These are phyloP conservation scores for Acomys russatus DNA, from an alignment of 2,797 vertebrate genomes.

Conservation along the genomic window DNA sequence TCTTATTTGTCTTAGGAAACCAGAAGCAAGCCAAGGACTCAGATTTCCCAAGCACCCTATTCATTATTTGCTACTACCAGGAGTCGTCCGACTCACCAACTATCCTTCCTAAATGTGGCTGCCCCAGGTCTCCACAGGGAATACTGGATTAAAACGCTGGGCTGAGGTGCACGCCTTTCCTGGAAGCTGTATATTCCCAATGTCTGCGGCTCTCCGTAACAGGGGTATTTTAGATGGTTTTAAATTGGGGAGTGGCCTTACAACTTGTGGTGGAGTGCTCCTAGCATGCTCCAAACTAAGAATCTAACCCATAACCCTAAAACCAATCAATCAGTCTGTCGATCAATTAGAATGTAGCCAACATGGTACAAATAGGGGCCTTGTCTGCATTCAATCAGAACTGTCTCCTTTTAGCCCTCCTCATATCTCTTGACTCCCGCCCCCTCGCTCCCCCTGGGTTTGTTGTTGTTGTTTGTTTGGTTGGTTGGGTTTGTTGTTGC, in stretches of 20 bases:
- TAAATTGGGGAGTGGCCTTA: neutral
- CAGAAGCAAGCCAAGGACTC: neutral
- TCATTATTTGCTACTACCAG: neutral
- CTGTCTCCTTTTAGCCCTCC: neutral
- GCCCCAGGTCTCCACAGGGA: neutral
- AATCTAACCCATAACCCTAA: neutral
- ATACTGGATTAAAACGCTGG: neutral
- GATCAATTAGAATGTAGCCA: neutral
- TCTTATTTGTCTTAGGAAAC: neutral
- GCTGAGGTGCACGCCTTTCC: neutral
- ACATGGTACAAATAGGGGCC: neutral
- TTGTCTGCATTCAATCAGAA: neutral
- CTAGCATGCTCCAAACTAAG: too few relatives aligned
- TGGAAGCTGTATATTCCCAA: neutral
- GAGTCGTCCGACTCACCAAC: neutral
- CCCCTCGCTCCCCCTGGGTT: neutral
- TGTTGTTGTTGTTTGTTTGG: too few relatives aligned
- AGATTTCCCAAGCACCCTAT: neutral
- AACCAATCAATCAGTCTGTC: neutral
- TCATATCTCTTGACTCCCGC: too few relatives aligned
- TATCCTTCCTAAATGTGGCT: neutral
- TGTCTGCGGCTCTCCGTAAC: neutral
- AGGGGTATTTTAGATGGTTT: neutral
- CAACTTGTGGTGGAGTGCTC: neutral
- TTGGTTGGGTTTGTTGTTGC: neutral